Evolutionary conservation across 2,888 invertebrate species (phyloP).

Genomic region (Athalia circularis): DNA sequence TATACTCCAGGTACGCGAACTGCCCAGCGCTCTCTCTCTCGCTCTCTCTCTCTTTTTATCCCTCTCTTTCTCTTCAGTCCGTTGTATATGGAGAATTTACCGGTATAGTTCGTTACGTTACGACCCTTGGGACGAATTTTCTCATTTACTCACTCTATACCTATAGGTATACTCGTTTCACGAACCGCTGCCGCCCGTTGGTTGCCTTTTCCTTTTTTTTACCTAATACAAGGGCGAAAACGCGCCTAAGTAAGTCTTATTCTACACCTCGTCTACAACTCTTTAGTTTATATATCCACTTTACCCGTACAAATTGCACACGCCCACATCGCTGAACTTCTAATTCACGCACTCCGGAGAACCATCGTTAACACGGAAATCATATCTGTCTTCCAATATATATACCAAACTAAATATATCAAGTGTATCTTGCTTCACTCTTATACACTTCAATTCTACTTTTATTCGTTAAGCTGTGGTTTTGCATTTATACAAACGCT

Average conservation of each 20-base stretch:
- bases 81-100: background rate
- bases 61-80: no score
- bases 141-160: background rate
- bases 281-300: no score
- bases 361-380: no score
- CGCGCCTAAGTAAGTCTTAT: background rate
- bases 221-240: background rate
- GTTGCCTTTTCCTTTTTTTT: background rate
- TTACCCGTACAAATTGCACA: slow-evolving; percentile 7
- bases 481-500: no score
- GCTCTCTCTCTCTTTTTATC: no score
- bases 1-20: background rate
- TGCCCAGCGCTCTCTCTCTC: background rate
- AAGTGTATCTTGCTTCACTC: no score
- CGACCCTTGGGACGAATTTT: slow-evolving; percentile 30
- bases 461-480: no score
- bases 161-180: background rate
- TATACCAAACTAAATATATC: no score
- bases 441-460: no score
- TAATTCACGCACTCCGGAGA: background rate
- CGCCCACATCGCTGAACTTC: slow-evolving; percentile 20
- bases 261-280: slow-evolving; percentile 4
- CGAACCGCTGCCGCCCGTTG: background rate
- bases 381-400: no score
- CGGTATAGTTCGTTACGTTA: background rate